Conservation (phyloP, 2,797 vertebrate genomes). For the Argya squamiceps region DNA sequence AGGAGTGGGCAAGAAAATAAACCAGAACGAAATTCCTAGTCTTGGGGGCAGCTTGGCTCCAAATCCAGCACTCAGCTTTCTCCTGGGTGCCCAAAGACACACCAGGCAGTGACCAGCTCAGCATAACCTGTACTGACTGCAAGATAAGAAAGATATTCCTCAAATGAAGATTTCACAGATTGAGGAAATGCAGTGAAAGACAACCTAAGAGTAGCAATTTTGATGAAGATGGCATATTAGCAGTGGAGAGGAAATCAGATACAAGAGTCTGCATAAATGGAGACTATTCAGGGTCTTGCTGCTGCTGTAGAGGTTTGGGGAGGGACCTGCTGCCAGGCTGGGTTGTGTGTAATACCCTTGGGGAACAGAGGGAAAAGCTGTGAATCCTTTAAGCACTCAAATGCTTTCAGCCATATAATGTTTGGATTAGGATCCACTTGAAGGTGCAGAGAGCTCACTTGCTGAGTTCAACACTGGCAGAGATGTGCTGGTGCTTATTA, state of each 20-base stretch:
- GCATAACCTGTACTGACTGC: neutral
- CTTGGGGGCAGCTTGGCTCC: neutral
- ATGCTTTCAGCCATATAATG: conserved; percentile 25
- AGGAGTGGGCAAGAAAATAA: neutral
- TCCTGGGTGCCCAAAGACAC: neutral
- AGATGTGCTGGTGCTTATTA: conserved; percentile 32
- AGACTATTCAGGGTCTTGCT: neutral
- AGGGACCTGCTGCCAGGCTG: neutral
- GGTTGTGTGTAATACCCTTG: neutral
- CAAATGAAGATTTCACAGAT: neutral
- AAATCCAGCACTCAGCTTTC: neutral
- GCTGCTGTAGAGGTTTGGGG: neutral
- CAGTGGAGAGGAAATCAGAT: neutral
- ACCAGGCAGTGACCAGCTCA: neutral
- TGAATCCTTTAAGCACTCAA: conserved; percentile 11
- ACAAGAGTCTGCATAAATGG: neutral
- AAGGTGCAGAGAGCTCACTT: conserved; percentile 16
- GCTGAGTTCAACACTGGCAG: neutral
- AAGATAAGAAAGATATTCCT: neutral
- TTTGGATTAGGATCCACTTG: conserved; percentile 52
- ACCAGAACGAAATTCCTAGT: neutral
- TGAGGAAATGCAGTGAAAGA: neutral
- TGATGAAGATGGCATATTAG: neutral
- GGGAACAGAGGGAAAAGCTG: neutral
- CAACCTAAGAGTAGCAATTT: neutral